Evolutionary conservation across 35 echinoderm and acorn worm genomes (phyloP).

Genomic region (Apostichopus japonicus): DNA sequence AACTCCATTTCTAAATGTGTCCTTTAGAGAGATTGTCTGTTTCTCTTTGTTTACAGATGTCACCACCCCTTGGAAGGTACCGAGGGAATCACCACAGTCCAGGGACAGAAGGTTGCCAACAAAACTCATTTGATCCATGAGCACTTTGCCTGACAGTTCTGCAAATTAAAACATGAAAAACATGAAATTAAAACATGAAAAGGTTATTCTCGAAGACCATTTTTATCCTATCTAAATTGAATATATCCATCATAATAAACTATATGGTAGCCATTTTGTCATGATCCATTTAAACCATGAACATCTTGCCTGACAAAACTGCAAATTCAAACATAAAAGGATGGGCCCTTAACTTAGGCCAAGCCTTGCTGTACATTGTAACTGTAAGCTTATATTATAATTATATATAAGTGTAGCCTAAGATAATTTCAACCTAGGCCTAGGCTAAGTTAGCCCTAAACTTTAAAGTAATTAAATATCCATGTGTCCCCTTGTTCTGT

Average conservation of each 20-base stretch:
- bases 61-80: conserved; percentile 94
- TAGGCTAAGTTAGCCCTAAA: no score
- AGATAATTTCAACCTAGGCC: no score
- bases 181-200: background rate
- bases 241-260: no score
- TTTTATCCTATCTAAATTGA: no score
- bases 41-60: conserved; percentile 69
- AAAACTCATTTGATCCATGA: conserved; percentile 74
- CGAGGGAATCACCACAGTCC: conserved; percentile 86
- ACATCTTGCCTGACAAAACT: background rate
- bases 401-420: no score
- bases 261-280: no score
- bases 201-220: no score
- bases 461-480: no score
- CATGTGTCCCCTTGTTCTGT: no score
- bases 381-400: no score
- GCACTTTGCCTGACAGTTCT: background rate
- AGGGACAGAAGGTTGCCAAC: conserved; percentile 88
- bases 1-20: conserved; percentile 85
- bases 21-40: conserved; percentile 84
- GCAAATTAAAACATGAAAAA: background rate
- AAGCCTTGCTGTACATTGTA: no score
- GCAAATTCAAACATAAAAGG: background rate
- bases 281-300: conserved; percentile 52
- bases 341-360: no score